Evolutionary conservation across 2,113 vertebrate genomes (phyloP), one percentile per base, ranked within the genome.

Genomic region (Aleadryas rufinucha): DNA sequence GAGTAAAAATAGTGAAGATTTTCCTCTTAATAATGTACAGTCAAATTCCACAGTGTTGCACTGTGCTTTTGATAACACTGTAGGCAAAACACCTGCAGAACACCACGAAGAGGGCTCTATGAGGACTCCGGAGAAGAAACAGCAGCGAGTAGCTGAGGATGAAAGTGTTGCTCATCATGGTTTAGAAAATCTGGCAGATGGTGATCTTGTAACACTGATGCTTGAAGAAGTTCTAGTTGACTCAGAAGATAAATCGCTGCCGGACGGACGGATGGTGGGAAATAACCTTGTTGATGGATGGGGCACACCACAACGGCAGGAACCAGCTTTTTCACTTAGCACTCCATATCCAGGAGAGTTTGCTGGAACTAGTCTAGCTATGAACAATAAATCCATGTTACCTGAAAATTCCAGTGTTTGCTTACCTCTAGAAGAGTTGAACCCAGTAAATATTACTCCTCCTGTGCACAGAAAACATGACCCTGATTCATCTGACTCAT

Each of bases 121-220:
- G 15, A 65, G 77, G 63, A 70, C 50, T 92, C 65, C 92, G 76
- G 82, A 72, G 37, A 68, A 90, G 52, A 71, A 92, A 18, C 35
- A 90, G 79, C 88, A 96, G 81, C 72, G 0, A 20, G 33, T 53
- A 77, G 54, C 59, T 42, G 39, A 59, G 45, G 76, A 49, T 13
- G 75, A 95, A 70, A 71, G 91, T 60, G 85, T 76, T 31, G 84
- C 98, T 80, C 97, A 98, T 30, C 81, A 95, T 31, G 84, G 94
- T 23, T 98, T 98, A 44, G 97, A 98, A 93, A 97, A 96, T 57
- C 96, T 98, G 64, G 91, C 93, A 33, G 95, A 96, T 13, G 54
- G 69, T 53, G 98, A 98, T 95, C 95, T 98, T 52, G 68, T 99
- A 64, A 98, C 98, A 2, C 97, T 99, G 81, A 98, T 98, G 4